Percentiles rank a stretch among this genome's conserved stretches.
Conservation (phyloP, 2,888 invertebrate species). For the Autographa gamma region DNA sequence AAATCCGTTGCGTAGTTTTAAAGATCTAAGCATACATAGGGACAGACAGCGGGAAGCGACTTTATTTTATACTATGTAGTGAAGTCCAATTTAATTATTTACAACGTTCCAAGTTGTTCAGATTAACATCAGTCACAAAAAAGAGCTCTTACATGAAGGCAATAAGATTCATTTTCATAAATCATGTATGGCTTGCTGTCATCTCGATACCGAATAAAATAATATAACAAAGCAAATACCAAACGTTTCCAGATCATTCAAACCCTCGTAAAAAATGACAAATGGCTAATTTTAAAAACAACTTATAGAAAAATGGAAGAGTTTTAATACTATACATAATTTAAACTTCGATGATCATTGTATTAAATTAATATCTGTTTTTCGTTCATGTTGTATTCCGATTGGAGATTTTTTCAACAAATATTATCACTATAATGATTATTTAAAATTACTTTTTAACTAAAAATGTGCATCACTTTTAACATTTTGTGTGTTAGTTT, state of each 20-base stretch:
- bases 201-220: neutral
- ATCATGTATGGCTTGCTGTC: neutral
- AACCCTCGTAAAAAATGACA: conserved; percentile 5
- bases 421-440: no score
- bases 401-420: conserved; percentile 14
- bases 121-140: neutral
- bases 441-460: no score
- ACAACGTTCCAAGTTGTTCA: no score
- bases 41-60: no score
- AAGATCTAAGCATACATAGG: no score
- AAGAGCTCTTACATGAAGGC: neutral
- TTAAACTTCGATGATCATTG: conserved; percentile 45
- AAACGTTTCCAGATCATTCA: neutral
- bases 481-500: no score
- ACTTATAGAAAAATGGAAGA: conserved; percentile 50
- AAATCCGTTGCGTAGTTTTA: no score
- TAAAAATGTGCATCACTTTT: no score
- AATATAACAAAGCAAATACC: neutral
- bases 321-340: conserved; percentile 50
- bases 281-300: conserved; percentile 25
- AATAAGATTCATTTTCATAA: neutral
- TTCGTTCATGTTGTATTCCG: conserved; percentile 39
- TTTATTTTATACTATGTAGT: no score
- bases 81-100: no score
- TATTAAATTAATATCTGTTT: conserved; percentile 30